A percentile compares a stretch with the other conserved stretches of the same genome.
Evolutionary conservation across 2,113 vertebrate species (phyloP).

Genomic region (Blennius ocellaris): DNA sequence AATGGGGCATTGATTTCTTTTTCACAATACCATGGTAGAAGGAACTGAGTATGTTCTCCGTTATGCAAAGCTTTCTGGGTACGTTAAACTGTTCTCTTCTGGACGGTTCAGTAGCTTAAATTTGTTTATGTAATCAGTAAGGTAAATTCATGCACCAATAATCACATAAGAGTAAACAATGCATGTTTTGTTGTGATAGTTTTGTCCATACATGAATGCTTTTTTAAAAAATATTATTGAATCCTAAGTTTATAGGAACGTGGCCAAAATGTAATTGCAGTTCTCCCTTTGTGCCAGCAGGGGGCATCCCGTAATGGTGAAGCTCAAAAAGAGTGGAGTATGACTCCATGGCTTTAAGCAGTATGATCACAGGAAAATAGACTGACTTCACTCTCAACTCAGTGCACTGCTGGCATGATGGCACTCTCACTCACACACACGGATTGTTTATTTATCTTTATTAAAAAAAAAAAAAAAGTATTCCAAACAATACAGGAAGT

Average conservation of each 20-base stretch:
- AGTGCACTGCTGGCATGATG: slow-evolving; percentile 46
- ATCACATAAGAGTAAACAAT: too few relatives aligned
- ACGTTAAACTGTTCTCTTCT: too few relatives aligned
- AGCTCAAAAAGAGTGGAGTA: slow-evolving; percentile 24
- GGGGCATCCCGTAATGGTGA: slow-evolving; percentile 34
- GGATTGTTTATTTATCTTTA: slow-evolving; percentile 78
- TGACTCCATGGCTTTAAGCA: slow-evolving; percentile 49
- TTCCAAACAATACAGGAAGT: slow-evolving; percentile 80
- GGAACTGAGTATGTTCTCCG: too few relatives aligned
- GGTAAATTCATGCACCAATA: too few relatives aligned
- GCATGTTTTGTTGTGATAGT: too few relatives aligned
- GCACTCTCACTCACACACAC: slow-evolving; percentile 24
- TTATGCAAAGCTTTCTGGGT: too few relatives aligned
- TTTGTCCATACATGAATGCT: neutral
- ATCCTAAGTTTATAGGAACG: neutral
- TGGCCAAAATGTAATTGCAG: slow-evolving; percentile 16
- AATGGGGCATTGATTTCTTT: too few relatives aligned
- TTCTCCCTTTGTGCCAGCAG: slow-evolving; percentile 51
- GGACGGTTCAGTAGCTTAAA: too few relatives aligned
- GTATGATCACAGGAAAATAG: slow-evolving; percentile 59
- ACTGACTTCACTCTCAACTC: slow-evolving; percentile 44
- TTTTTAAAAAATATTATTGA: neutral
- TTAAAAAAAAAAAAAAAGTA: slow-evolving; percentile 78
- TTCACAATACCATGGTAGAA: too few relatives aligned
- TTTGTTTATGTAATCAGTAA: too few relatives aligned